Base-by-base conservation (phyloP, 64 coral and sea anemone species). In the Hydrozoanthus tunicans region DNA sequence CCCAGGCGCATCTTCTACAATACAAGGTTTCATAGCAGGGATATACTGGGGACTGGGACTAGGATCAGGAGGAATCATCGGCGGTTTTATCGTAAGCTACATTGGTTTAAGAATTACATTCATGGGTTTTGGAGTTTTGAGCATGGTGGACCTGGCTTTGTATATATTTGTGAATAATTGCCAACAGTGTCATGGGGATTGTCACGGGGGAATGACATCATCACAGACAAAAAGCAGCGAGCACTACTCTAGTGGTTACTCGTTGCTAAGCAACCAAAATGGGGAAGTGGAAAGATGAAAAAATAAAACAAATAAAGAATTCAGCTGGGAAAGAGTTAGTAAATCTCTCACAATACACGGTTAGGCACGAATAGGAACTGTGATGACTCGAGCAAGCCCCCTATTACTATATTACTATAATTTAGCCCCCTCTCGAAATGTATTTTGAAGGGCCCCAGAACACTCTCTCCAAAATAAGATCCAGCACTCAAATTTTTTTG, bases 1-100 rank as follows among this genome's bases (percentile, higher is more conserved):
- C 12, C 86, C 91, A 53, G 96, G 91, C 5, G 96, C 94, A 4
- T 57, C 93, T 53, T 80, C 91, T 23, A 98, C 96, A 56, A 89
- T 98, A 82, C 96, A 98, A 60, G 96, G 96, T 10, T 91, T 98
- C 53, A 62, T 98, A 6, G 91, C 81, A 52, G 93, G 93, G 27
- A 77, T 98, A 7, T 86, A 98, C 57, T 98, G 91, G 91, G 96
- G 96, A 26, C 51, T 98, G 17, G 96, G 96, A 59, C 56, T 78
- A n/a, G 96, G 96, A 4, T 93, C 93, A 3, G 96, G 96, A 54
- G 93, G 93, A 1, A 78, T 98, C 3, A 9, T 98, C 55, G 93
- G 96, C 4, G 96, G 96, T 54, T 55, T 98, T 25, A 77, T 98
- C 11, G 92, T 98, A 17, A 93, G 88, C 65, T 84, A 64, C 59